Percentiles rank a stretch among this genome's conserved stretches.
These are phyloP conservation scores for Thaleichthys pacificus DNA, from an alignment of 2,797 vertebrate species.

Conservation along the genomic window DNA sequence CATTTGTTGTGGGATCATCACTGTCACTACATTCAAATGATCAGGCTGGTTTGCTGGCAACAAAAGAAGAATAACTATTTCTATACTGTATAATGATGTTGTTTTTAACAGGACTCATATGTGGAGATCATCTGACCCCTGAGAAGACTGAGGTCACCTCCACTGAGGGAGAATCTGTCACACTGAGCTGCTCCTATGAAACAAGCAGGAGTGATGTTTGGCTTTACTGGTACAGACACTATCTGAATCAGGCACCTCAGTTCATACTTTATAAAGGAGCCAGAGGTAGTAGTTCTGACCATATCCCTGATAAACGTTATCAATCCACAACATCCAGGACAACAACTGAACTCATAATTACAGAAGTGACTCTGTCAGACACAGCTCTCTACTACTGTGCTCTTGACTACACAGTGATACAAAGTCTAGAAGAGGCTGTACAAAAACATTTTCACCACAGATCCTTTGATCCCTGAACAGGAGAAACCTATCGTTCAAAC, in stretches of 20 bases:
- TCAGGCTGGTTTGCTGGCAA: too few relatives aligned
- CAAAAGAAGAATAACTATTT: too few relatives aligned
- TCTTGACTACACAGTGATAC: not conserved
- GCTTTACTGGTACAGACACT: slow-evolving; percentile 34
- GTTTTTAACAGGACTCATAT: too few relatives aligned
- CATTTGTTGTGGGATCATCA: too few relatives aligned
- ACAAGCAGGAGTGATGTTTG: rapidly evolving
- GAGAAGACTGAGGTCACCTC: not conserved
- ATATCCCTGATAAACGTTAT: slow-evolving; percentile 13
- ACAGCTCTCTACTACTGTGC: slow-evolving; percentile 32
- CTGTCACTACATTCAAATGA: too few relatives aligned
- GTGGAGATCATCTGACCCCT: not conserved
- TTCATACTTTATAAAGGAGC: slow-evolving; percentile 33
- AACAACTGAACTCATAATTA: not conserved
- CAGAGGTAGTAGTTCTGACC: rapidly evolving
- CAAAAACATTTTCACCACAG: too few relatives aligned
- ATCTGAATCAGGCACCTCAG: slow-evolving; percentile 13
- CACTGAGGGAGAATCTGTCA: slow-evolving; percentile 32
- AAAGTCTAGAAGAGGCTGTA: too few relatives aligned
- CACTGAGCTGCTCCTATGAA: slow-evolving; percentile 36
- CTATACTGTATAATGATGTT: too few relatives aligned
- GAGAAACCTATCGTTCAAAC: too few relatives aligned
- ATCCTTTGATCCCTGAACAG: too few relatives aligned
- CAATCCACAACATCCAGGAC: not conserved
- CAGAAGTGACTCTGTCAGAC: slow-evolving; percentile 9